Conservation (phyloP, 2,888 invertebrate genomes). For the Ferrisia virgata region DNA sequence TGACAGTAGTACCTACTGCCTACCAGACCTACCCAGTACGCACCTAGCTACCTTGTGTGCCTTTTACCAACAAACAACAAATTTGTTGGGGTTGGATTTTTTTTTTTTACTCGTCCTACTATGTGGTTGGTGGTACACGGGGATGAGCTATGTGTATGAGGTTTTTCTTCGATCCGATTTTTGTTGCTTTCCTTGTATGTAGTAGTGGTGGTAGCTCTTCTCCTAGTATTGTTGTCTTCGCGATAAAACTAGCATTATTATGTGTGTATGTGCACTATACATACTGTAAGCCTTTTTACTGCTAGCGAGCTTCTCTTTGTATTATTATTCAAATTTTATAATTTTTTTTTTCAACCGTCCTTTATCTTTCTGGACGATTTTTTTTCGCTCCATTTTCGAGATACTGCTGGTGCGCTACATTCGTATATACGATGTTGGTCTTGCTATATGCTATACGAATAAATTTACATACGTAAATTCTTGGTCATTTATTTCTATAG, state of each 20-base stretch:
- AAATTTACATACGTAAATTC: slow-evolving; percentile 1
- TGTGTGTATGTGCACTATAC: no score
- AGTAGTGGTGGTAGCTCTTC: background rate
- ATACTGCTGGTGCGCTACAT: background rate
- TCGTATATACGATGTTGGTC: background rate
- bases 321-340: slow-evolving; percentile 20
- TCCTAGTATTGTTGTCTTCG: background rate
- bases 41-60: background rate
- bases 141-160: background rate
- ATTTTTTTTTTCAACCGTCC: background rate
- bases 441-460: no score
- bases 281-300: no score
- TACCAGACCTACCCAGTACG: background rate
- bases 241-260: no score
- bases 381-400: background rate
- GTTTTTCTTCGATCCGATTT: slow-evolving; percentile 10
- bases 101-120: no score
- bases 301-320: background rate
- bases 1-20: background rate
- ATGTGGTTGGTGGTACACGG: background rate
- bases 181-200: background rate
- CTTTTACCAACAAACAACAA: background rate
- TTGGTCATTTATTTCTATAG: slow-evolving; percentile 5
- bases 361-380: background rate
- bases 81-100: no score